A percentile compares a stretch with the other conserved stretches of the same genome.
These are phyloP conservation scores for Nasalis larvatus DNA, from an alignment of 2,113 vertebrate genomes.

Conservation along the genomic window DNA sequence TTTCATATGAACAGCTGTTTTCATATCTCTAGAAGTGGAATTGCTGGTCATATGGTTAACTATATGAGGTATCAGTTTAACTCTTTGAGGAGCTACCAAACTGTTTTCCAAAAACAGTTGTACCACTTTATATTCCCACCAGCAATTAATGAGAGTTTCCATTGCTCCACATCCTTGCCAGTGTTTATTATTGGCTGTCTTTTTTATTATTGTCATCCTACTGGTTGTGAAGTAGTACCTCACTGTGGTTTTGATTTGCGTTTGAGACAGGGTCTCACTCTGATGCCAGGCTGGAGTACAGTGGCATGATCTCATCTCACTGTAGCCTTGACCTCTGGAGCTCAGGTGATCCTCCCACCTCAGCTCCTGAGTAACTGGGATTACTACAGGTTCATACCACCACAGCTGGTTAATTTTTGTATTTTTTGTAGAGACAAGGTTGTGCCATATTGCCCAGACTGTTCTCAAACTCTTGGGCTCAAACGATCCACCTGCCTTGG, in stretches of 20 bases:
- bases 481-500: no score
- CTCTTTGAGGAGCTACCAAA: neutral
- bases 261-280: neutral
- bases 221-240: neutral
- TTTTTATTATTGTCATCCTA: neutral
- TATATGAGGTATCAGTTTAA: neutral
- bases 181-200: neutral
- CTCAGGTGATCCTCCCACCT: no score
- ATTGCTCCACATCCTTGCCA: neutral
- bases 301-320: no score
- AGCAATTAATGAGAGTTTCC: neutral
- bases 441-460: no score
- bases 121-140: neutral
- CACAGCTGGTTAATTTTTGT: no score
- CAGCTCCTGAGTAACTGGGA: no score
- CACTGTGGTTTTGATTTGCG: neutral
- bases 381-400: no score
- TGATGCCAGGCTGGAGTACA: no score
- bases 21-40: neutral
- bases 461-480: no score
- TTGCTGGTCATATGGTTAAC: neutral
- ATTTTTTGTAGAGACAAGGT: no score
- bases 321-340: no score
- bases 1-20: neutral
- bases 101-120: neutral